Evolutionary conservation across 2,113 vertebrate genomes (phyloP).

Genomic region (Carettochelys insculpta): DNA sequence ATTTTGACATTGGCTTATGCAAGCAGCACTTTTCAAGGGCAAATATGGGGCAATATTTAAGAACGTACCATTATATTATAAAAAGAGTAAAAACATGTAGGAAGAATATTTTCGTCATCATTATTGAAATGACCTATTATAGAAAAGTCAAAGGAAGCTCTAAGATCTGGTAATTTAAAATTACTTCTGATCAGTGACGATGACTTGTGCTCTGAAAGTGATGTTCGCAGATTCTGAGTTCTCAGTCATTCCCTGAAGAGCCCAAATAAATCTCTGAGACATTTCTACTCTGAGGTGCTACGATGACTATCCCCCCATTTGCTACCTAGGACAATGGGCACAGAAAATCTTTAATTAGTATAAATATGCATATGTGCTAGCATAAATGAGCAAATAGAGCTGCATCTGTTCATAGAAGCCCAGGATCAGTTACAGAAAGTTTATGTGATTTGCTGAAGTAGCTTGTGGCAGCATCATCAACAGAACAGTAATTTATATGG

Average conservation of each 20-base stretch:
- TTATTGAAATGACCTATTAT: neutral
- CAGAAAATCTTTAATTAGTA: neutral
- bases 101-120: neutral
- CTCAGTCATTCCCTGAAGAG: neutral
- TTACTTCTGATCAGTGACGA: neutral
- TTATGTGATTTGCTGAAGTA: neutral
- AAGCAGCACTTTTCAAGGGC: neutral
- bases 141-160: neutral
- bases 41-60: neutral
- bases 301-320: neutral
- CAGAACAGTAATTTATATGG: neutral
- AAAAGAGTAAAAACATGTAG: neutral
- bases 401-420: neutral
- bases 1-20: neutral
- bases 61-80: neutral
- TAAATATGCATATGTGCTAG: neutral
- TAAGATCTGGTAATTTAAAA: neutral
- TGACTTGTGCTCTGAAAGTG: neutral
- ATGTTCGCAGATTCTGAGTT: neutral
- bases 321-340: neutral
- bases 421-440: neutral
- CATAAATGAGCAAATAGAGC: neutral
- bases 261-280: neutral
- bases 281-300: neutral
- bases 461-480: neutral